These are phyloP conservation scores for Scrobipalpa atriplicella DNA, from an alignment of 2,888 invertebrate genomes.

Conservation along the genomic window DNA sequence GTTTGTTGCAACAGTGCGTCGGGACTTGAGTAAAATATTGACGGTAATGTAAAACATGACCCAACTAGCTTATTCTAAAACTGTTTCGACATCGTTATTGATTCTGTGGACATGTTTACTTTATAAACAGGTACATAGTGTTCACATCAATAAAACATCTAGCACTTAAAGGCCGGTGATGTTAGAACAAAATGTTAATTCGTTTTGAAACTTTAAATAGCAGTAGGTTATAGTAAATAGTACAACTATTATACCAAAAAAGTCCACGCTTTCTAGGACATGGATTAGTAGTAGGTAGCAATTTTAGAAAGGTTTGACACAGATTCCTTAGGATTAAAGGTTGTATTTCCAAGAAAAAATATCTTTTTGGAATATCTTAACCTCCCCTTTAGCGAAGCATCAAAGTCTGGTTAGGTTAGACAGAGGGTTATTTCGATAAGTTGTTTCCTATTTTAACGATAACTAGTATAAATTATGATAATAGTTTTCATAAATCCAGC, in stretches of 20 bases:
- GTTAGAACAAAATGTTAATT: too few relatives aligned
- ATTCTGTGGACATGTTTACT: too few relatives aligned
- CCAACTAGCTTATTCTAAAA: conserved; percentile 4
- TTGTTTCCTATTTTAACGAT: conserved; percentile 1
- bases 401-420: background rate
- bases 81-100: background rate
- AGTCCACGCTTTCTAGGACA: too few relatives aligned
- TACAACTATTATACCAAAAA: too few relatives aligned
- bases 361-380: background rate
- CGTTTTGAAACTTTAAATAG: too few relatives aligned
- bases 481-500: conserved; percentile 19
- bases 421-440: background rate
- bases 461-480: conserved; percentile 20
- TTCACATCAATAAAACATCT: too few relatives aligned
- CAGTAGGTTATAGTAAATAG: too few relatives aligned
- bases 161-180: too few relatives aligned
- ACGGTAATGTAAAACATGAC: background rate
- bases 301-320: too few relatives aligned
- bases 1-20: background rate
- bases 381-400: background rate
- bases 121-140: background rate
- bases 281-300: too few relatives aligned
- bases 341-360: background rate
- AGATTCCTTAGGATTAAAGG: too few relatives aligned
- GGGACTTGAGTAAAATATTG: background rate